phyloP scores from a whole-genome alignment of 2,797 vertebrate species.

The Anisognathus igniventris region DNA sequence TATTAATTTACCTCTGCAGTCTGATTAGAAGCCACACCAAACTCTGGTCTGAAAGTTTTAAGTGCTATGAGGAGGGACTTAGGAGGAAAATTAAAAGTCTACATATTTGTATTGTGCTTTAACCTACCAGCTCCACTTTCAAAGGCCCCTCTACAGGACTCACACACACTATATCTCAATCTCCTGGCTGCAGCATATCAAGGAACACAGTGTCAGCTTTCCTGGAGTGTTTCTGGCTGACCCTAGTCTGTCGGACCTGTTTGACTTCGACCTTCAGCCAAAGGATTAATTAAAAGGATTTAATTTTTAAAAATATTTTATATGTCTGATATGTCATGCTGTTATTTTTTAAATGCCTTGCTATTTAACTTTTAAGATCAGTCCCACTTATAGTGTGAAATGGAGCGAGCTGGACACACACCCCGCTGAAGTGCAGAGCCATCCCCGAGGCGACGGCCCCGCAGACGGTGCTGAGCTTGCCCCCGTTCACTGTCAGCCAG shows the following conservation, averaged over 20 bases:
- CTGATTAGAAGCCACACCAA: neutral
- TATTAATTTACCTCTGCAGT: neutral
- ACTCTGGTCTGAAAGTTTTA: accelerated
- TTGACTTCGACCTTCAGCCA: neutral
- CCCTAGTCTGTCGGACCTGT: neutral
- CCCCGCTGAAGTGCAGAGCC: conserved; percentile 96
- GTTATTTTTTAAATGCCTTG: neutral
- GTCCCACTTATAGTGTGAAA: neutral
- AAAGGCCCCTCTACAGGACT: neutral
- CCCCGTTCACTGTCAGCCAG: conserved; percentile 92
- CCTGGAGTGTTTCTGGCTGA: neutral
- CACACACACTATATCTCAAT: neutral
- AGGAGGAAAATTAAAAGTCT: neutral
- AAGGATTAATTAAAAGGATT: neutral
- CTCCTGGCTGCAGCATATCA: neutral
- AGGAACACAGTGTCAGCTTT: neutral
- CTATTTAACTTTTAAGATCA: neutral
- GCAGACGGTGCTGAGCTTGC: conserved; percentile 91
- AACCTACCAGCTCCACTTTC: neutral
- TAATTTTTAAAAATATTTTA: neutral
- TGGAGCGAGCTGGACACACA: conserved; percentile 49
- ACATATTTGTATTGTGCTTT: neutral
- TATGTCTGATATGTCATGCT: neutral
- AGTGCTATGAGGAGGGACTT: neutral
- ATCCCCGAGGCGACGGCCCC: conserved; percentile 94